Base-by-base conservation (phyloP, 2,888 invertebrate species). In the Caenorhabditis virilis region DNA sequence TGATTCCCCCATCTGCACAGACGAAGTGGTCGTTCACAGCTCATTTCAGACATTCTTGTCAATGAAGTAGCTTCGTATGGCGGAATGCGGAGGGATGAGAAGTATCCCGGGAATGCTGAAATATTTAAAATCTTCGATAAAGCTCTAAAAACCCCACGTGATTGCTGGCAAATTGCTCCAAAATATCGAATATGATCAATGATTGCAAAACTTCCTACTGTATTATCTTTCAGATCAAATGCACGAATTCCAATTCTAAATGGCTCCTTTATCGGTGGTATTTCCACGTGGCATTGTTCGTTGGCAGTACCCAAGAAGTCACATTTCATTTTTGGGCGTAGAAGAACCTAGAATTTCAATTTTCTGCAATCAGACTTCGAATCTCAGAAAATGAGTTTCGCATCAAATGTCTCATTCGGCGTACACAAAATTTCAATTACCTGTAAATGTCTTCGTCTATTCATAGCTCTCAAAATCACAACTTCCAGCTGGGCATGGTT, bases 401-500 rank as follows among this genome's bases (percentile, higher is more conserved):
- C n/a, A n/a, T n/a, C n/a, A n/a, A n/a, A n/a, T n/a, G n/a, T n/a
- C n/a, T n/a, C n/a, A n/a, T n/a, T n/a, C n/a, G n/a, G n/a, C n/a
- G n/a, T n/a, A n/a, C n/a, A n/a, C n/a, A n/a, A n/a, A n/a, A n/a
- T n/a, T n/a, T n/a, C n/a, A n/a, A n/a, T 48, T n/a, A 78, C 79
- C 57, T 78, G 77, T 27, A 81, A 63, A 64, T 77, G 78, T 23
- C 69, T 43, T 52, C 76, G 61, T 30, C 76, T 50, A 46, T 65
- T 70, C 54, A 66, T 67, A 1, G 76, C 65, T 41, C 67, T 65
- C 26, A 81, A 67, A 18, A 82, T 55, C 2, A 82, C 49, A 3
- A 82, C 79, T 68, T 82, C 82, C 2, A 82, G 48, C 45, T 78
- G 74, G 2, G 82, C 82, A 23, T 72, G 64, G 49, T 82, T 82